phyloP scores from a whole-genome alignment of 2,113 vertebrate genomes.

The Melanerpes formicivorus region DNA sequence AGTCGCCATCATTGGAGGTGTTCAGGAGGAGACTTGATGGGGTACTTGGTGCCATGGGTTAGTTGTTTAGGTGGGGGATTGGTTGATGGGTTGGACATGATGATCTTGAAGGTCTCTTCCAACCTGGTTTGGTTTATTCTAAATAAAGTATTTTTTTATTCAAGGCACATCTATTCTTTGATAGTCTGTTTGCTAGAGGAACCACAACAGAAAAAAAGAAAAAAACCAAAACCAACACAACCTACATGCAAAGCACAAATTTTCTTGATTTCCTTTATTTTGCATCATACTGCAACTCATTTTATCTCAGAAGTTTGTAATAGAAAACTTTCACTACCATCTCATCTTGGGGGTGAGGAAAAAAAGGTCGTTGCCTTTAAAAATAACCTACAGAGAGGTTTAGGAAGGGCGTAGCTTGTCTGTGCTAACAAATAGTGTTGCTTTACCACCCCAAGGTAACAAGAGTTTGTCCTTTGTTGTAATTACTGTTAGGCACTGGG shows the following conservation, averaged over 20 bases:
- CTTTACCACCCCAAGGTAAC: neutral
- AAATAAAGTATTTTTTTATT: neutral
- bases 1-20: no score
- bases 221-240: fast-evolving
- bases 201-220: neutral
- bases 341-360: neutral
- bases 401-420: neutral
- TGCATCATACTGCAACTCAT: neutral
- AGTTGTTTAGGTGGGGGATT: no score
- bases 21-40: no score
- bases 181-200: neutral
- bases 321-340: neutral
- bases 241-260: neutral
- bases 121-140: no score
- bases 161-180: neutral
- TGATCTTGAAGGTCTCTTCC: no score
- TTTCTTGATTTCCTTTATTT: neutral
- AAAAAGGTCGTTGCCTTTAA: neutral
- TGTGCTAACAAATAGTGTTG: neutral
- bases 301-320: neutral
- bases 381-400: neutral
- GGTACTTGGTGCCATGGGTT: no score
- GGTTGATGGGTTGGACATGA: no score
- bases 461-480: neutral
- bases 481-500: neutral